These are phyloP conservation scores for Clarias macrocephalus DNA, from an alignment of 2,113 vertebrate species.

Conservation along the genomic window DNA sequence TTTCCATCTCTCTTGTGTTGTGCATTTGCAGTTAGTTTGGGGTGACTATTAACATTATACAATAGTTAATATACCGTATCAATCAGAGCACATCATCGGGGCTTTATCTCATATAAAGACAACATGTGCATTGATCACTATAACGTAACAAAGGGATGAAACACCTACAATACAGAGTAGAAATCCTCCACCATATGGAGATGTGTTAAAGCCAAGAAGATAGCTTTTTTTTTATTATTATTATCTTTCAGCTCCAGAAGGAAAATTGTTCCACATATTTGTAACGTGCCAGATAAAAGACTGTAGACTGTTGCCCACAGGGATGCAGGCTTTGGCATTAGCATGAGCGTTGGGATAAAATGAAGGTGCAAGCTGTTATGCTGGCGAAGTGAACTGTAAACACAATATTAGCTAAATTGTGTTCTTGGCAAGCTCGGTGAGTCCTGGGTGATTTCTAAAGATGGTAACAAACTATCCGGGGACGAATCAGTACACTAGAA, in stretches of 20 bases:
- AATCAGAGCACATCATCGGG: neutral
- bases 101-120: constrained; percentile 2
- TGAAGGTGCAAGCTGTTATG: constrained; percentile 38
- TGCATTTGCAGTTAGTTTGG: neutral
- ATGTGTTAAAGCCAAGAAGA: neutral
- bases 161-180: neutral
- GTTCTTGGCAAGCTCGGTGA: constrained; percentile 20
- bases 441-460: neutral
- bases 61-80: neutral
- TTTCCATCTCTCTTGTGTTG: neutral
- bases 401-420: constrained; percentile 27
- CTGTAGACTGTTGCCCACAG: constrained; percentile 28
- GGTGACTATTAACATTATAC: neutral
- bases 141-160: constrained; percentile 10
- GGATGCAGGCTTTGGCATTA: constrained; percentile 41
- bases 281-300: constrained; percentile 20
- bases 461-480: constrained; percentile 1
- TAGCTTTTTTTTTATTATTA: neutral
- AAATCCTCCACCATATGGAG: constrained; percentile 30
- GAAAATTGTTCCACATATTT: constrained; percentile 15
- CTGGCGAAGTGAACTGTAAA: constrained; percentile 39
- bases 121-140: neutral
- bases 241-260: constrained; percentile 1
- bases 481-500: neutral
- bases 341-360: constrained; percentile 21